Conservation (phyloP, 1,140 invertebrate genomes). For the Orchestia grillus region DNA sequence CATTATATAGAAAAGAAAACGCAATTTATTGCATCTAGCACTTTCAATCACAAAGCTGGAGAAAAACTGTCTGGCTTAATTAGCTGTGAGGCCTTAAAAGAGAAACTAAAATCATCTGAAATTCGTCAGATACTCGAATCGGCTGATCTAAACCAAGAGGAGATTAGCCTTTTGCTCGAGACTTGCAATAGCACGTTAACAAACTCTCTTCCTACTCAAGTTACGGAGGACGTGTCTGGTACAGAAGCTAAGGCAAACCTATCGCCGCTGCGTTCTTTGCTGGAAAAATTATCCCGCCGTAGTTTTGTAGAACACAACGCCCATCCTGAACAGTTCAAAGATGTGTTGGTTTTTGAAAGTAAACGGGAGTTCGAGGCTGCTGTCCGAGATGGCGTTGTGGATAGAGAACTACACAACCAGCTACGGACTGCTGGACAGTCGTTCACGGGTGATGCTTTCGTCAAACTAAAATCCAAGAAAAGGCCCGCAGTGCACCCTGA, state of each 20-base stretch:
- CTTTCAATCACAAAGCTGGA: constrained; percentile 50
- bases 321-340: constrained; percentile 15
- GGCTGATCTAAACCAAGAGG: constrained; percentile 60
- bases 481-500: constrained; percentile 60
- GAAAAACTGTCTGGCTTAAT: constrained; percentile 59
- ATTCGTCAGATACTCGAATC: constrained; percentile 58
- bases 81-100: constrained; percentile 59
- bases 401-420: not conserved
- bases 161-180: constrained; percentile 61
- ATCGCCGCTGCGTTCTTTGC: not conserved
- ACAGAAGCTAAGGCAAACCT: not conserved
- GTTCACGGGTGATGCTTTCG: constrained; percentile 20
- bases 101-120: constrained; percentile 38
- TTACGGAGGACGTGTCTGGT: not conserved
- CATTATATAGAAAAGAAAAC: not conserved
- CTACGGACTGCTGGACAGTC: not conserved
- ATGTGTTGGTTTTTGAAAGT: not conserved
- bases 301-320: not conserved
- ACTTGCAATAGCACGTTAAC: not conserved
- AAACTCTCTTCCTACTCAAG: constrained; percentile 45
- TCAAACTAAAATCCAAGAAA: constrained; percentile 60
- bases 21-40: not conserved
- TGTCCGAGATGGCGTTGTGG: not conserved
- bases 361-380: not conserved
- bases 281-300: not conserved